A percentile compares a stretch with the other conserved stretches of the same genome.
Evolutionary conservation across 2,113 vertebrate species (phyloP).

Genomic region (Tympanuchus pallidicinctus): DNA sequence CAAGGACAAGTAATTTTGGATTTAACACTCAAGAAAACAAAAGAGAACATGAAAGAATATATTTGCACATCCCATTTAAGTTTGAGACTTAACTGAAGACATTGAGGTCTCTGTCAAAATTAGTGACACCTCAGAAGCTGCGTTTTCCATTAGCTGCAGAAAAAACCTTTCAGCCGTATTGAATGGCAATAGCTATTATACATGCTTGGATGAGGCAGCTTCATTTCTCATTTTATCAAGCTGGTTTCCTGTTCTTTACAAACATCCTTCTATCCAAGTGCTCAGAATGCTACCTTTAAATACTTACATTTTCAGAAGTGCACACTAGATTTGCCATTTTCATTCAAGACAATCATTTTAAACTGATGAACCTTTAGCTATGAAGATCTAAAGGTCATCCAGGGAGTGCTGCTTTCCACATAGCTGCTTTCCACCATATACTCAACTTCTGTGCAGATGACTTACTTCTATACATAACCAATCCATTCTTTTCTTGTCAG

Average conservation of each 20-base stretch:
- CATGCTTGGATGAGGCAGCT: conserved; percentile 58
- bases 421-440: conserved; percentile 18
- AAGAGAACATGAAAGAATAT: not conserved
- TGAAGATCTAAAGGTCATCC: conserved; percentile 49
- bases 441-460: conserved; percentile 46
- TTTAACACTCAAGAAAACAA: conserved; percentile 38
- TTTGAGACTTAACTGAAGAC: conserved; percentile 37
- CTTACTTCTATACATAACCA: conserved; percentile 51
- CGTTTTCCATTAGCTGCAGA: conserved; percentile 57
- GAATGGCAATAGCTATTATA: conserved; percentile 65
- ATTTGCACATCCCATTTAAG: conserved; percentile 34
- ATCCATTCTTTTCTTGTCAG: conserved; percentile 30
- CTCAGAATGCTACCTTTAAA: conserved; percentile 46
- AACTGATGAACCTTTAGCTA: conserved; percentile 18
- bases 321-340: conserved; percentile 16
- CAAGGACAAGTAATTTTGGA: not conserved
- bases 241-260: conserved; percentile 37
- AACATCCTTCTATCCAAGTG: conserved; percentile 2
- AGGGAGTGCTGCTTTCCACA: not conserved
- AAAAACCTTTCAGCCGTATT: conserved; percentile 59
- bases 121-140: conserved; percentile 51
- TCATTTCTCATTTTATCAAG: conserved; percentile 58
- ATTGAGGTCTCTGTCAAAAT: conserved; percentile 53
- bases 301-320: conserved; percentile 9
- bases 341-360: conserved; percentile 36